Conservation (phyloP, 2,797 vertebrate genomes). For the Poeciliopsis turneri region DNA sequence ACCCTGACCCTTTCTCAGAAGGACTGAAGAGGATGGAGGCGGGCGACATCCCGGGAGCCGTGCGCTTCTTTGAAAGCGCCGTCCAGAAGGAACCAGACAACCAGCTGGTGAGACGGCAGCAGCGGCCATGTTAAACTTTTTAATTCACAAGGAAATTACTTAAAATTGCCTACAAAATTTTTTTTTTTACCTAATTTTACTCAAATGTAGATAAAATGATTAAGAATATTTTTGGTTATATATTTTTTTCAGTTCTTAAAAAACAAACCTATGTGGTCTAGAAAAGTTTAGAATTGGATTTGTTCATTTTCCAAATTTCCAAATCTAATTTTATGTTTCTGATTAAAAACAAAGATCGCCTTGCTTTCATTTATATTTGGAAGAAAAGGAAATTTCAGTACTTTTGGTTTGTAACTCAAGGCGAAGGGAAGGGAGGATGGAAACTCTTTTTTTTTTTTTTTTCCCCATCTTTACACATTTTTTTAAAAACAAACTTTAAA, state of each 20-base stretch:
- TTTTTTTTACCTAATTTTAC: no score
- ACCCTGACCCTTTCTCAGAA: conserved; percentile 91
- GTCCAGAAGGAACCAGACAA: conserved; percentile 93
- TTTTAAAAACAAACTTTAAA: not conserved
- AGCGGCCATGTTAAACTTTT: not conserved
- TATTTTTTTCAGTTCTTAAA: not conserved
- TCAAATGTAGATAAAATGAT: not conserved
- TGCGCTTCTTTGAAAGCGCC: conserved; percentile 95
- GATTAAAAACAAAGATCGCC: not conserved
- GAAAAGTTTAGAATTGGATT: not conserved
- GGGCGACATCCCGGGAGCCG: conserved; percentile 95
- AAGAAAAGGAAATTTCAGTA: not conserved
- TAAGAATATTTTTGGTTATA: not conserved
- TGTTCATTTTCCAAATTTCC: not conserved
- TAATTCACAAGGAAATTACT: not conserved
- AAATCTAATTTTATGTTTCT: not conserved
- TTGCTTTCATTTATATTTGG: not conserved
- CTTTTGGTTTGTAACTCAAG: not conserved
- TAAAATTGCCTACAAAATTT: not conserved
- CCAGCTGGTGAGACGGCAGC: conserved; percentile 87
- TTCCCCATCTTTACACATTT: not conserved
- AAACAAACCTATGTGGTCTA: not conserved
- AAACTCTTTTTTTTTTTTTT: not conserved
- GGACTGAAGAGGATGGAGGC: conserved; percentile 89
- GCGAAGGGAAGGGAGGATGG: not conserved